Percentiles rank a stretch among this genome's conserved stretches.
These are phyloP conservation scores for Zaprionus kolodkinae DNA, from an alignment of 1,140 invertebrate species.

Conservation along the genomic window DNA sequence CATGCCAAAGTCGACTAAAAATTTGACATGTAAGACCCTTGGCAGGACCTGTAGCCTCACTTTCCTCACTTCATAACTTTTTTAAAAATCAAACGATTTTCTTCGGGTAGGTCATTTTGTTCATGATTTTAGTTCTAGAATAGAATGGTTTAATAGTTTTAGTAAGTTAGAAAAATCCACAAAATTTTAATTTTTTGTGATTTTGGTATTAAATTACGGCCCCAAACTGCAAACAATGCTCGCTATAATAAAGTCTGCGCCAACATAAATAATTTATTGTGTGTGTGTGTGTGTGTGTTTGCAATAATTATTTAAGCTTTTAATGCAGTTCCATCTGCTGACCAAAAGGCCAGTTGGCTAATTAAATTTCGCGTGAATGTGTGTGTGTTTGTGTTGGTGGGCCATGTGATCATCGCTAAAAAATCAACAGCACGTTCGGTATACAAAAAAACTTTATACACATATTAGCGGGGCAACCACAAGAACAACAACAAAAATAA, in stretches of 20 bases:
- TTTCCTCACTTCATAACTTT: too few relatives aligned
- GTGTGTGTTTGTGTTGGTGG: constrained; percentile 36
- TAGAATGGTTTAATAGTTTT: too few relatives aligned
- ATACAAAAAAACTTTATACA: constrained; percentile 67
- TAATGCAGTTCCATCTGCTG: constrained; percentile 38
- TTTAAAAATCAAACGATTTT: too few relatives aligned
- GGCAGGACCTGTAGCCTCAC: too few relatives aligned
- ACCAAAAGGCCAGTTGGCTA: constrained; percentile 71
- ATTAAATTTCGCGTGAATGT: constrained; percentile 66
- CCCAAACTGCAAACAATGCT: constrained; percentile 12
- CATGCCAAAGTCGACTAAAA: too few relatives aligned
- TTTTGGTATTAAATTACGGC: too few relatives aligned
- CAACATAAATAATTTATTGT: constrained; percentile 34
- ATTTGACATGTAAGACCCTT: too few relatives aligned
- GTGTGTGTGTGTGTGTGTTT: constrained; percentile 13
- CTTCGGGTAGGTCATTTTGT: too few relatives aligned
- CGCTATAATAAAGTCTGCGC: constrained; percentile 1
- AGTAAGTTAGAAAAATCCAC: too few relatives aligned
- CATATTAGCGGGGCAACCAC: constrained; percentile 54
- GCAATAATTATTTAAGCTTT: constrained; percentile 34
- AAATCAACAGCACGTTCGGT: constrained; percentile 72
- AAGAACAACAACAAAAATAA: constrained; percentile 34
- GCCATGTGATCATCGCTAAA: constrained; percentile 79
- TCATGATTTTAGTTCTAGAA: too few relatives aligned
- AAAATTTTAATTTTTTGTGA: too few relatives aligned